These are phyloP conservation scores for Etia nguti DNA, from an alignment of 2,113 vertebrate species.

Conservation along the genomic window DNA sequence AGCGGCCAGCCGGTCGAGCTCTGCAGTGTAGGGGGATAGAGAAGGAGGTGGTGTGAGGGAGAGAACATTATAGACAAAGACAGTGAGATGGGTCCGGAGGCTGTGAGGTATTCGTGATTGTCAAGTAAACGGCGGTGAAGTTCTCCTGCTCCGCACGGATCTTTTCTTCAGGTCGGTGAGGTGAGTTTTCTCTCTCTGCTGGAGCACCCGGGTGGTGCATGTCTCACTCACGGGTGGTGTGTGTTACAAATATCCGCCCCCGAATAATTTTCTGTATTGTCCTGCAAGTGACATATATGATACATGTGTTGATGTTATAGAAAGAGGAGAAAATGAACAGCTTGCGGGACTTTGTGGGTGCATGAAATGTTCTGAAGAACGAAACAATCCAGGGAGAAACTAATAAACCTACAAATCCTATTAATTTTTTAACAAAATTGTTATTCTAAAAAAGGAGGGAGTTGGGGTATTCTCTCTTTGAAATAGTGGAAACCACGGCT, in stretches of 20 bases:
- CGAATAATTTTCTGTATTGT: neutral
- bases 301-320: neutral
- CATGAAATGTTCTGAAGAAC: neutral
- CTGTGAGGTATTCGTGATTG: constrained; percentile 54
- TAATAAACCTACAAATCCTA: neutral
- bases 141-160: constrained; percentile 53
- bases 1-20: constrained; percentile 14
- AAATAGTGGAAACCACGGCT: neutral
- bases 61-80: constrained; percentile 28
- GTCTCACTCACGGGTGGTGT: neutral
- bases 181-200: constrained; percentile 57
- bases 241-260: neutral
- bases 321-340: neutral
- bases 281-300: neutral
- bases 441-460: neutral
- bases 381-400: neutral
- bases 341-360: neutral
- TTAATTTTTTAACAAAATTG: neutral
- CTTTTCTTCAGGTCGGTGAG: constrained; percentile 56
- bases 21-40: constrained; percentile 28
- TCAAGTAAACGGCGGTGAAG: constrained; percentile 63
- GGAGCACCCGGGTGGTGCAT: constrained; percentile 11
- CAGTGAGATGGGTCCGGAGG: constrained; percentile 64
- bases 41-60: neutral
- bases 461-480: neutral